These are phyloP conservation scores for Sparus aurata DNA, from an alignment of 2,797 vertebrate genomes.

Conservation along the genomic window DNA sequence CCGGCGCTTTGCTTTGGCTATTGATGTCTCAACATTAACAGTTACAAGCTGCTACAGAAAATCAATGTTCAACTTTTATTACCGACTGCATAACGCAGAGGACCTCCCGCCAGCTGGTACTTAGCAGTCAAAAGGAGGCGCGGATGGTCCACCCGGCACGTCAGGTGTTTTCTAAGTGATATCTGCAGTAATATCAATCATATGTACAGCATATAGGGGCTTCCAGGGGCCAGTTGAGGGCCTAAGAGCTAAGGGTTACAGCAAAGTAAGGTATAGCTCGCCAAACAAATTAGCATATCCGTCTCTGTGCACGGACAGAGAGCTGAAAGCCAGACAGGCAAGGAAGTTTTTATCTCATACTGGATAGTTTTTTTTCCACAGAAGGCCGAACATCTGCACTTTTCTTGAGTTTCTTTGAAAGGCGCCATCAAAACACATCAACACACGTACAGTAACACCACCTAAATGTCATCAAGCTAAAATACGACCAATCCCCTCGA, in stretches of 20 bases:
- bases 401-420: conserved; percentile 23
- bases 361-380: conserved; percentile 1
- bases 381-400: conserved; percentile 16
- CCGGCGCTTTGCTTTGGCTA: conserved; percentile 97
- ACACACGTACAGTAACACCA: conserved; percentile 11
- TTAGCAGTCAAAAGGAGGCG: conserved; percentile 80
- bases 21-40: conserved; percentile 99
- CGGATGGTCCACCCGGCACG: conserved; percentile 56
- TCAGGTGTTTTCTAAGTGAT: conserved; percentile 85
- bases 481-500: conserved; percentile 58
- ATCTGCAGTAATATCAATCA: conserved; percentile 83
- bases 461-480: conserved; percentile 58
- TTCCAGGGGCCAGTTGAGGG: conserved; percentile 49
- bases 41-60: conserved; percentile 99
- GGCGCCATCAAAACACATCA: neutral
- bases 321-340: neutral
- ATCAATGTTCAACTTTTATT: conserved; percentile 99
- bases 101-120: conserved; percentile 76
- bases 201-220: conserved; percentile 48
- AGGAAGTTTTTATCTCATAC: conserved; percentile 15
- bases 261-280: conserved; percentile 35
- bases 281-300: conserved; percentile 56
- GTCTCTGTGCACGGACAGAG: conserved; percentile 3
- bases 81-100: conserved; percentile 88
- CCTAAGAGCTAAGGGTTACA: conserved; percentile 37